Evolutionary conservation across 1,140 invertebrate species (phyloP), one percentile per base, ranked within the genome.

Genomic region (Sarcophaga peregrina): DNA sequence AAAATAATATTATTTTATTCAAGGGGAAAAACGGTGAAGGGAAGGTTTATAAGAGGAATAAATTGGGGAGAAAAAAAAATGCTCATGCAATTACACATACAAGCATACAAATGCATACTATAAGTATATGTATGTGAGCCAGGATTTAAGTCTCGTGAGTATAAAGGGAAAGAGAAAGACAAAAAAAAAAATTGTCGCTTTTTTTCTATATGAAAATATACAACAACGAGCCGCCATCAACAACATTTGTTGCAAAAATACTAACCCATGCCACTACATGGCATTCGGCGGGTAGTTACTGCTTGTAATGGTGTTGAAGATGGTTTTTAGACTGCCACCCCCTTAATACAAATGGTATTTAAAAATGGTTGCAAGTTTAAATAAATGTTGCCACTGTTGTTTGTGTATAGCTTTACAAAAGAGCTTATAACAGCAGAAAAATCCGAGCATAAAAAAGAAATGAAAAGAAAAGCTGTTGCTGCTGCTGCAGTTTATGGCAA

Each of bases 401-500:
- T 37, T 37, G 25, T 68, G 62, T 68, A 25, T 68, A n/a, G 54
- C 10, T 68, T 9, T 25, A 68, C 9, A 68, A 68, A 68, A 68
- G 17, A 20, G 6, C 6, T 20, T 20, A 68, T 20, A 68, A 68
- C 8, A 76, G 48, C 47, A 76, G 15, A 50, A 76, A 76, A 76
- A 37, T 37, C 25, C 25, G n/a, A n/a, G n/a, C n/a, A n/a, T n/a
- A n/a, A n/a, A n/a, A n/a, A n/a, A n/a, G n/a, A n/a, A n/a, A n/a
- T n/a, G n/a, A n/a, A n/a, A n/a, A n/a, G n/a, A n/a, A n/a, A n/a
- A n/a, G n/a, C 4, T 37, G 25, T 4, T 37, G 25, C 25, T 37
- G 25, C 45, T 76, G 17, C 13, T 76, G 74, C 74, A 76, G 74
- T 76, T 76, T 76, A 76, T 68, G 17, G 62, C 17, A 68, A 20